phyloP scores from a whole-genome alignment of 1,140 invertebrate species.

The Sipha flava region DNA sequence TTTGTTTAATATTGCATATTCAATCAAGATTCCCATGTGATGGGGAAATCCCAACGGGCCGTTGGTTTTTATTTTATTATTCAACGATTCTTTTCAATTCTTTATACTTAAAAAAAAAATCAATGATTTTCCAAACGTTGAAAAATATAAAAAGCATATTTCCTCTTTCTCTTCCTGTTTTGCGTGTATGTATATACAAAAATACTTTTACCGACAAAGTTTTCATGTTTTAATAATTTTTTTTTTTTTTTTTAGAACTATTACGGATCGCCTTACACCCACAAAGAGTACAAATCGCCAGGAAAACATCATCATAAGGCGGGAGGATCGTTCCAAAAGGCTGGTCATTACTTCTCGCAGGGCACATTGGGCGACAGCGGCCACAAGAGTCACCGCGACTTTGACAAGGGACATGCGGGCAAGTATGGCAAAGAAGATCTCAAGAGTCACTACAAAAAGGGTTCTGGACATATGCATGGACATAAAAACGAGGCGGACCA shows the following conservation, averaged over 20 bases:
- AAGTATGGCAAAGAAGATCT: conserved; percentile 37
- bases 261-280: conserved; percentile 1
- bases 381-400: conserved; percentile 47
- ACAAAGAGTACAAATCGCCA: conserved; percentile 18
- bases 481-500: conserved; percentile 37
- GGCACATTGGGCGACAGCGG: conserved; percentile 51
- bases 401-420: conserved; percentile 40
- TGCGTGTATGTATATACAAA: too few species aligned
- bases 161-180: too few species aligned
- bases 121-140: too few species aligned
- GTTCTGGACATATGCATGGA: conserved; percentile 34
- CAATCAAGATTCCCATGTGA: too few species aligned
- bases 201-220: too few species aligned
- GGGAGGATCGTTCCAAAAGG: conserved; percentile 45
- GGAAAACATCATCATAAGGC: conserved; percentile 39
- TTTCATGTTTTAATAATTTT: too few species aligned
- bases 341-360: conserved; percentile 47
- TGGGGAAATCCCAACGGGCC: too few species aligned
- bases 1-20: too few species aligned
- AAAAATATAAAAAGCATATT: too few species aligned
- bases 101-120: too few species aligned
- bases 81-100: too few species aligned
- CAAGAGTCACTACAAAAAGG: conserved; percentile 36
- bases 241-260: not conserved
- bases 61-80: too few species aligned